A percentile compares a stretch with the other conserved stretches of the same genome.
phyloP scores from a whole-genome alignment of 1,140 invertebrate genomes.

The Ostrea edulis region DNA sequence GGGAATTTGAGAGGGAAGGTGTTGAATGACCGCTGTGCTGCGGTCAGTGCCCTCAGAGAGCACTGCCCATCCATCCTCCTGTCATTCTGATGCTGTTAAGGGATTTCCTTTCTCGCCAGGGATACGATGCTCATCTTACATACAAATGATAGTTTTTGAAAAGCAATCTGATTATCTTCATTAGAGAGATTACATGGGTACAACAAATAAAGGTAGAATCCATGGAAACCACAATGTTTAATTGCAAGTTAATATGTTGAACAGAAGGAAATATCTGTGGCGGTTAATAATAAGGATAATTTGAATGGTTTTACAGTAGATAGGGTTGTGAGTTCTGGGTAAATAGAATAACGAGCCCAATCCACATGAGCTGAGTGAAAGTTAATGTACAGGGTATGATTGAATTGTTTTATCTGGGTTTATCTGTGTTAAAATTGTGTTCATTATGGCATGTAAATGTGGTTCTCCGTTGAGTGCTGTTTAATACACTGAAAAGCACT shows the following conservation, averaged over 20 bases:
- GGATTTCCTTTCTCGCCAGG: background rate
- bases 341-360: background rate
- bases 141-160: background rate
- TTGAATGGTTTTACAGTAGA: background rate
- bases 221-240: background rate
- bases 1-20: background rate
- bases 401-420: constrained; percentile 28
- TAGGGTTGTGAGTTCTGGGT: background rate
- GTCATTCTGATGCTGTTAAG: background rate
- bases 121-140: background rate
- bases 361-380: background rate
- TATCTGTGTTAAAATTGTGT: background rate
- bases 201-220: background rate
- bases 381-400: constrained; percentile 4
- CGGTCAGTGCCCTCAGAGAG: constrained; percentile 6
- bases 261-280: background rate
- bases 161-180: background rate
- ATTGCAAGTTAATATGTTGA: background rate
- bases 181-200: background rate
- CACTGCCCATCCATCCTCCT: background rate
- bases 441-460: constrained; percentile 1
- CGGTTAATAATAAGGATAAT: constrained; percentile 6
- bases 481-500: background rate
- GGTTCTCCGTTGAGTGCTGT: background rate
- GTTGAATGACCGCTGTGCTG: background rate